Evolutionary conservation across 2,888 invertebrate species (phyloP).

Genomic region (Tachina fera): DNA sequence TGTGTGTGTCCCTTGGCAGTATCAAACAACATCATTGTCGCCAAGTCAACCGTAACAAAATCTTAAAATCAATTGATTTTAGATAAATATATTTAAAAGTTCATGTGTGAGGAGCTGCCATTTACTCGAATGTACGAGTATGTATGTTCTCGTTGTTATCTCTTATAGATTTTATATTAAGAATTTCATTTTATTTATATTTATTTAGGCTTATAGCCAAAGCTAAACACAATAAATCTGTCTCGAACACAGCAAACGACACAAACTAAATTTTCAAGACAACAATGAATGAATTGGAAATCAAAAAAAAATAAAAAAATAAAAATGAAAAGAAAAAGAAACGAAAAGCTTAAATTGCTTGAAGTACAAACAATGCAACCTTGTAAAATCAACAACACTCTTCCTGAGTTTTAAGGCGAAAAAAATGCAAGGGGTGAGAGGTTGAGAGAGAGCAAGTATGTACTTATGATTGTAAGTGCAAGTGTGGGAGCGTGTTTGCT

Average conservation of each 20-base stretch:
- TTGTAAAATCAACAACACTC: conserved; percentile 61
- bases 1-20: conserved; percentile 54
- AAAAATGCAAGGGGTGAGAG: not conserved
- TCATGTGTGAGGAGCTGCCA: not conserved
- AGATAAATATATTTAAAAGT: conserved; percentile 30
- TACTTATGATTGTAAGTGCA: not conserved
- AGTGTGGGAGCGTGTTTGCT: not conserved
- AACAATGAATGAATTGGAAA: conserved; percentile 47
- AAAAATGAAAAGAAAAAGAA: too few species aligned
- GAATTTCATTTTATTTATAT: conserved; percentile 66
- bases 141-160: conserved; percentile 48
- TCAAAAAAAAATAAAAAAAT: conserved; percentile 10
- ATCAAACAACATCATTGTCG: conserved; percentile 55
- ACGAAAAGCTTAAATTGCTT: conserved; percentile 41
- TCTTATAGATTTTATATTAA: conserved; percentile 61
- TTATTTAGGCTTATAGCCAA: conserved; percentile 66
- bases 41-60: conserved; percentile 65
- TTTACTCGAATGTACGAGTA: not conserved
- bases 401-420: conserved; percentile 43
- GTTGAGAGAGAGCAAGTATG: not conserved
- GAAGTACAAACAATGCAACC: conserved; percentile 58
- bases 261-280: conserved; percentile 45
- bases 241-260: conserved; percentile 43
- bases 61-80: conserved; percentile 68
- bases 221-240: conserved; percentile 65